Conservation (phyloP, 2,888 invertebrate genomes). For the Oxycera nigricornis region DNA sequence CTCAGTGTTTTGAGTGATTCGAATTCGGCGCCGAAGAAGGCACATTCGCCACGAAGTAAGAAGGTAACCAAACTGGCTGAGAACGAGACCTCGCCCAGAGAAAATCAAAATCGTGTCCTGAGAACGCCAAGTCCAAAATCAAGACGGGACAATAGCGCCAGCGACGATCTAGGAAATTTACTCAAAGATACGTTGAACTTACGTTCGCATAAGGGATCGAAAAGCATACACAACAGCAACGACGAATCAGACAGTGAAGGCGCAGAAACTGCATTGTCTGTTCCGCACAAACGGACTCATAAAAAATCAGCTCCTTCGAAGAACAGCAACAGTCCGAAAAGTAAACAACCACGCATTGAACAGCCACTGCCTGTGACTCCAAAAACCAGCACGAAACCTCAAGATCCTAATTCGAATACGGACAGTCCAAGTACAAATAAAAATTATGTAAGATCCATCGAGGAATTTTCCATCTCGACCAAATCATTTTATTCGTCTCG, state of each 20-base stretch:
- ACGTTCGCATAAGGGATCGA: slow-evolving; percentile 47
- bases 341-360: background rate
- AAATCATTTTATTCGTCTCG: slow-evolving; percentile 52
- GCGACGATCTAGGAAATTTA: slow-evolving; percentile 53
- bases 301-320: slow-evolving; percentile 4
- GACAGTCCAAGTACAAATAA: slow-evolving; percentile 38
- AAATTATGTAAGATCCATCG: slow-evolving; percentile 42
- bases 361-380: background rate
- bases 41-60: background rate
- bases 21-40: background rate
- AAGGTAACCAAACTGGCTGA: background rate
- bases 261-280: background rate
- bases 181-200: slow-evolving; percentile 57
- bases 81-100: background rate
- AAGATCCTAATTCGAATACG: slow-evolving; percentile 26
- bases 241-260: slow-evolving; percentile 1
- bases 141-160: background rate
- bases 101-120: background rate
- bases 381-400: background rate
- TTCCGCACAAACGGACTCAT: background rate
- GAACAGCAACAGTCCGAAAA: slow-evolving; percentile 9
- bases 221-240: background rate
- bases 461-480: slow-evolving; percentile 50
- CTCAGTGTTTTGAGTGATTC: background rate
- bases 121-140: slow-evolving; percentile 18